Evolutionary conservation across 1,140 invertebrate genomes (phyloP), one percentile per base, ranked within the genome.

Genomic region (Trichoplusia ni): DNA sequence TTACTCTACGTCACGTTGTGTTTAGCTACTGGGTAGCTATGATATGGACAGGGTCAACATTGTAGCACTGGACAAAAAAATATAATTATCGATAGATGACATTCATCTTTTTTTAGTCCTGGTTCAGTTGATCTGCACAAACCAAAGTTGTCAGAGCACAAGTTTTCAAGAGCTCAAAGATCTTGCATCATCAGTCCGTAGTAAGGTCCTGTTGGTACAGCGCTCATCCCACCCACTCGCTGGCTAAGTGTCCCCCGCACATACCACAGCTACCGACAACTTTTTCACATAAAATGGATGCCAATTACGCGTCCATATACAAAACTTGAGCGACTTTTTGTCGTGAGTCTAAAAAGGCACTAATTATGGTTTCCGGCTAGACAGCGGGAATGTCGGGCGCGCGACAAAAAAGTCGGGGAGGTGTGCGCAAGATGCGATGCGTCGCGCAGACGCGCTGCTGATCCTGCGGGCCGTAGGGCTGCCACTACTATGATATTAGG

Each of bases 251-350:
- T 58, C 33, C 40, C 61, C 51, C 19, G 11, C 35, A 56, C 62
- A 58, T 64, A 13, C 63, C 53, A n/a, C 27, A 18, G n/a, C 27
- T 46, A 31, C 40, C 54, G 54, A 58, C 40, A 47, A 47, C 23
- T 58, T 58, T 51, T 65, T 51, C 33, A 51, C 19, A 14, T 33
- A 61, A 54, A 53, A 67, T 29, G 27, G 53, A 53, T 47, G 58
- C 58, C 63, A 70, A 70, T 70, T 70, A 70, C 58, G n/a, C 35
- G 51, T 33, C 68, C 68, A 65, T 70, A 70, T 70, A 69, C 49
- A 65, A 65, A 64, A 54, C 23, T 8, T 8, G 21, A 11, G 59
- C 42, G 16, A 51, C 27, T 66, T 71, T 67, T 71, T 64, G 56
- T 42, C 18, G 33, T 31, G 13, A 6, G 21, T 59, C 67, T 58